A percentile compares a stretch with the other conserved stretches of the same genome.
Evolutionary conservation across 2,888 invertebrate genomes (phyloP).

Genomic region (Tenodera sinensis): DNA sequence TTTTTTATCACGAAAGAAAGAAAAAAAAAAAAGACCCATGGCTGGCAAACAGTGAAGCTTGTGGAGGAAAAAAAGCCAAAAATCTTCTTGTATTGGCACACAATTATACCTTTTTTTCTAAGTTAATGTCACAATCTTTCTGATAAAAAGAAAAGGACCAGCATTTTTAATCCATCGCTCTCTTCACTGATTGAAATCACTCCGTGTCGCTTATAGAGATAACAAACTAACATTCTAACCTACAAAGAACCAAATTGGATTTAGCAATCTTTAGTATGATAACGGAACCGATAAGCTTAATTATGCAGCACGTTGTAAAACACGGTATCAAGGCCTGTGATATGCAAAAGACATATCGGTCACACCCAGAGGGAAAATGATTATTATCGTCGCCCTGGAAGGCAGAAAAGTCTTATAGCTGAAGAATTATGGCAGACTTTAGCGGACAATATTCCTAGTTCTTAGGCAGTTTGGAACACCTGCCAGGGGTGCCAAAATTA

Average conservation of each 20-base stretch:
- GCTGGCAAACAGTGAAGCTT: neutral
- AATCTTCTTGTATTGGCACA: neutral
- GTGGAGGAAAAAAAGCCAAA: neutral
- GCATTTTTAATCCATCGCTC: neutral
- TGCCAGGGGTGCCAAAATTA: neutral
- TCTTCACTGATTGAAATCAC: neutral
- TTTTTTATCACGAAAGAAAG: neutral
- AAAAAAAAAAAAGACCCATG: neutral
- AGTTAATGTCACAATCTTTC: neutral
- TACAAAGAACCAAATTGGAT: neutral
- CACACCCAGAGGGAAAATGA: neutral
- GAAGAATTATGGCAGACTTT: neutral
- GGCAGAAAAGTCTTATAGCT: neutral
- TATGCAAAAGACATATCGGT: conserved; percentile 4
- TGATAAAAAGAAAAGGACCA: neutral
- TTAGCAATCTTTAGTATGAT: neutral
- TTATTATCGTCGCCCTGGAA: neutral
- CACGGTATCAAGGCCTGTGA: neutral
- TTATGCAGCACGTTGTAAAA: neutral
- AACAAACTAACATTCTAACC: neutral
- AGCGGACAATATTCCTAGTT: neutral
- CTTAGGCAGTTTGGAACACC: neutral
- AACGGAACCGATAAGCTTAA: neutral
- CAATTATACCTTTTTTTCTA: neutral
- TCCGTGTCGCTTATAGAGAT: neutral